Evolutionary conservation across 2,797 vertebrate genomes (phyloP).

Genomic region (Vipera ursinii): DNA sequence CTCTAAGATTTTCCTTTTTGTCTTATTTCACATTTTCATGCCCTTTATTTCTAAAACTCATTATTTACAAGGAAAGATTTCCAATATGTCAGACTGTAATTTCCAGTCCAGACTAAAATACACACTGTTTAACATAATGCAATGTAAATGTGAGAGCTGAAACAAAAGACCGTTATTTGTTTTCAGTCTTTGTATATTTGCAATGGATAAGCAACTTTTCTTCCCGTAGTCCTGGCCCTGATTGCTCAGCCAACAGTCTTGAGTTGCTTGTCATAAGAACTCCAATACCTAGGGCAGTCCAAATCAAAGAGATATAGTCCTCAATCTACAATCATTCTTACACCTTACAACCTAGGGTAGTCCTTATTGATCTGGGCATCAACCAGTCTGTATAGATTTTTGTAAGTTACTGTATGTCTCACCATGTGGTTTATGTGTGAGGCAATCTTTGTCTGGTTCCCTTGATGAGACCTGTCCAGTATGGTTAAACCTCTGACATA

Average conservation of each 20-base stretch:
- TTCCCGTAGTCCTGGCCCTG: neutral
- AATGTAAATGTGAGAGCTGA: conserved; percentile 26
- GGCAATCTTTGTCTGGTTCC: neutral
- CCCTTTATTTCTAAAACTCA: conserved; percentile 12
- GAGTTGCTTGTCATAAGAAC: neutral
- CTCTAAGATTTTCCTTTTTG: conserved; percentile 52
- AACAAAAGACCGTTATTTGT: neutral
- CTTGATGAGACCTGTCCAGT: neutral
- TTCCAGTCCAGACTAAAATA: conserved; percentile 27
- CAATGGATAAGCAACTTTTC: neutral
- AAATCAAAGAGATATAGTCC: neutral
- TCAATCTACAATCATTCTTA: neutral
- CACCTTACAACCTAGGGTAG: neutral
- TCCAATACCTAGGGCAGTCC: neutral
- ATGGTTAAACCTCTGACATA: neutral
- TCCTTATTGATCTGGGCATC: neutral
- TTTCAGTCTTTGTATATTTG: neutral
- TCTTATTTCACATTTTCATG: conserved; percentile 57
- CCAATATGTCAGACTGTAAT: conserved; percentile 38
- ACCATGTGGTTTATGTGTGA: neutral
- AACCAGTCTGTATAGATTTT: neutral
- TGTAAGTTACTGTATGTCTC: neutral
- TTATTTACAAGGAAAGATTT: conserved; percentile 40
- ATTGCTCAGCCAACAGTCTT: neutral
- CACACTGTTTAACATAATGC: conserved; percentile 18